Evolutionary conservation across 2,888 invertebrate genomes (phyloP).

Genomic region (Ceraclea dissimilis): DNA sequence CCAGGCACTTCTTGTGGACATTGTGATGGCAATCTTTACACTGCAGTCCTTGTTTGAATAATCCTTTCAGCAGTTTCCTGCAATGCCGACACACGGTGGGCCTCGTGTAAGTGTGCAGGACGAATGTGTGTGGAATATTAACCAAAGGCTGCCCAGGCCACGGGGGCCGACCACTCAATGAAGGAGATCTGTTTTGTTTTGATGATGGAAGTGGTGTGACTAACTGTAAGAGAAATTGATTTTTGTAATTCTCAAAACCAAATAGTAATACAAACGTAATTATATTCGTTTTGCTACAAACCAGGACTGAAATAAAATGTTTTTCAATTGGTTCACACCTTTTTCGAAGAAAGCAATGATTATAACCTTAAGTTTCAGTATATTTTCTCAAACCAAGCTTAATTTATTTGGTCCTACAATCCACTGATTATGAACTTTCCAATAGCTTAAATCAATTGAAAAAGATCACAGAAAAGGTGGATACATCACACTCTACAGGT

Average conservation of each 20-base stretch:
- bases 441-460: no score
- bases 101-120: constrained; percentile 91
- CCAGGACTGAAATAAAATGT: no score
- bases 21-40: constrained; percentile 97
- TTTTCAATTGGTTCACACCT: no score
- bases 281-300: no score
- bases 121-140: constrained; percentile 92
- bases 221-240: background rate
- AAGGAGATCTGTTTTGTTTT: constrained; percentile 61
- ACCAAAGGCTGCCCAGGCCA: constrained; percentile 31
- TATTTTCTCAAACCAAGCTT: no score
- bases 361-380: no score
- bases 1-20: constrained; percentile 90
- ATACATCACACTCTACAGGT: no score
- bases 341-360: no score
- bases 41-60: constrained; percentile 95
- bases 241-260: background rate
- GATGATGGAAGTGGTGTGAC: constrained; percentile 32
- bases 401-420: no score
- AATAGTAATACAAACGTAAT: no score
- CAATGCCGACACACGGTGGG: constrained; percentile 96
- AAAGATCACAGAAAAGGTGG: no score
- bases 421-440: no score
- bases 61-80: constrained; percentile 88
- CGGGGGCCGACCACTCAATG: constrained; percentile 53